Conservation (phyloP, 2,113 vertebrate species). For the Vombatus ursinus region DNA sequence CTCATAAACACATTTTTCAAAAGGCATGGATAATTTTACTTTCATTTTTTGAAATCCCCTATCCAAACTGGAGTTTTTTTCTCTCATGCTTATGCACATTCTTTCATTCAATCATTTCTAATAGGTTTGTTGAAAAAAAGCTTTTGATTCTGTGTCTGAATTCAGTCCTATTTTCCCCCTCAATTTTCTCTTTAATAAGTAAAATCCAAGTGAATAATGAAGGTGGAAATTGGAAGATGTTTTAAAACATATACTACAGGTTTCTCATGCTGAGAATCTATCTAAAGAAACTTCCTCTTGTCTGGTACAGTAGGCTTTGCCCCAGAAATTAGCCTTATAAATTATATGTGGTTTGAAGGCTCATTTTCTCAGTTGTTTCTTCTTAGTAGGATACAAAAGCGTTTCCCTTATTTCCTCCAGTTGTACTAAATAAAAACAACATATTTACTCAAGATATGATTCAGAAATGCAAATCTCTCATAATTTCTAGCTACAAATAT, state of each 20-base stretch:
- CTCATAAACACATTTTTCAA: neutral
- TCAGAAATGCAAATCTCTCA: neutral
- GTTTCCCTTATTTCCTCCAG: neutral
- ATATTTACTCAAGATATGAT: neutral
- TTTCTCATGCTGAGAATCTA: neutral
- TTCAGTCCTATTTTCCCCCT: neutral
- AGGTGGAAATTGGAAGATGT: neutral
- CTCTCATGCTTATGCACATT: neutral
- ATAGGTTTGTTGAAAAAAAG: neutral
- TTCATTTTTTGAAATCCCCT: neutral
- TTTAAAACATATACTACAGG: neutral
- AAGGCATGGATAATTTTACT: neutral
- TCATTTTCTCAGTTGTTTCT: neutral
- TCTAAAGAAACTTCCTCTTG: neutral
- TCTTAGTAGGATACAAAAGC: neutral
- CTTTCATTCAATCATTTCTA: conserved; percentile 10
- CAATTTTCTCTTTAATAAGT: neutral
- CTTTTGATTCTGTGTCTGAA: neutral
- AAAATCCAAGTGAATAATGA: neutral
- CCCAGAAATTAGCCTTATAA: neutral
- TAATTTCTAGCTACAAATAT: conserved; percentile 6
- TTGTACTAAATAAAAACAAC: neutral
- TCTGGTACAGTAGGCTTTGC: neutral
- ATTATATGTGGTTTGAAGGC: conserved; percentile 6
- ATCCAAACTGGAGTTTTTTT: neutral